A percentile compares a stretch with the other conserved stretches of the same genome.
Conservation (phyloP, 2,888 invertebrate genomes). For the Ptilodon capucinus region DNA sequence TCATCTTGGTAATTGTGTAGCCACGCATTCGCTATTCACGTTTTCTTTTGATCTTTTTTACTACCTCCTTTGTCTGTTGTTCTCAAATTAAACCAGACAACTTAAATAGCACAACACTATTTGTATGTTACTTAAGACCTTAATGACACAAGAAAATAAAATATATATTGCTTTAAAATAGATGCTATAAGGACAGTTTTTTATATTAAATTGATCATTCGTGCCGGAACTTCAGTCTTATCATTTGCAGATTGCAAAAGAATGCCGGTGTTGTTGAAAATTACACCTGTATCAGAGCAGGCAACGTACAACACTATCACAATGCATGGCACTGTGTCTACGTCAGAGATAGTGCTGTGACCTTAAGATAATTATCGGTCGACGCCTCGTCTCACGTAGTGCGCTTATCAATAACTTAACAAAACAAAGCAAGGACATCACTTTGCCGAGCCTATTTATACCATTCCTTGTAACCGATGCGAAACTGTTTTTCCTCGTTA, state of each 20-base stretch:
- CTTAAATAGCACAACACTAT: no score
- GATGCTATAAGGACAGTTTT: not conserved
- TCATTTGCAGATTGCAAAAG: not conserved
- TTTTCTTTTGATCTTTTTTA: constrained; percentile 9
- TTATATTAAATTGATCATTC: not conserved
- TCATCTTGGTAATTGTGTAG: constrained; percentile 20
- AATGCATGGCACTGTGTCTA: constrained; percentile 54
- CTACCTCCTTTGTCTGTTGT: not conserved
- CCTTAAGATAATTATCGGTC: constrained; percentile 81
- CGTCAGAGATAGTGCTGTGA: constrained; percentile 75
- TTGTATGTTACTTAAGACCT: no score
- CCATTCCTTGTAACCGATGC: constrained; percentile 13
- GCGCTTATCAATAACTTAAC: constrained; percentile 61
- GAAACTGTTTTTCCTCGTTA: constrained; percentile 25
- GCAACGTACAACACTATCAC: constrained; percentile 45
- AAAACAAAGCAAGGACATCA: constrained; percentile 69
- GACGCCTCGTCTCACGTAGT: constrained; percentile 64
- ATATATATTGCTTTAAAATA: not conserved
- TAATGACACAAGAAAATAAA: no score
- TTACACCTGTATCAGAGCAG: constrained; percentile 48
- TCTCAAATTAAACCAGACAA: not conserved
- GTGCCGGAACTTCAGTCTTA: not conserved
- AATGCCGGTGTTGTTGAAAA: constrained; percentile 6
- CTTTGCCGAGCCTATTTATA: constrained; percentile 36
- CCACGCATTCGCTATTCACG: constrained; percentile 14